Evolutionary conservation across 2,797 vertebrate genomes (phyloP).

Genomic region (Zalophus californianus): DNA sequence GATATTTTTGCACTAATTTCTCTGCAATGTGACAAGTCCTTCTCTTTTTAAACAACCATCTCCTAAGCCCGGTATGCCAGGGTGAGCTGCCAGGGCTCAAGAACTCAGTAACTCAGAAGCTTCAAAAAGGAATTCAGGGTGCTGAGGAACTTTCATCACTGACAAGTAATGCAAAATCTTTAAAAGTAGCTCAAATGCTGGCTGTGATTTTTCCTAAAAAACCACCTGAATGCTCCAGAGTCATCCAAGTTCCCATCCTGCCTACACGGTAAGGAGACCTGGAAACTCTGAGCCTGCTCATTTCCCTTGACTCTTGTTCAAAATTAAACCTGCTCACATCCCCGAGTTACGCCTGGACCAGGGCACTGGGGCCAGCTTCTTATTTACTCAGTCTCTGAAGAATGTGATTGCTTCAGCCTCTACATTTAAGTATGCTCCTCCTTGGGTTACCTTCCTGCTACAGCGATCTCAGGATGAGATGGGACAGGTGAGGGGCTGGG

Average conservation of each 20-base stretch:
- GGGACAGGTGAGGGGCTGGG: not conserved
- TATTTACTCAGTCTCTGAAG: constrained; percentile 42
- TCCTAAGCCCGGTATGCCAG: not conserved
- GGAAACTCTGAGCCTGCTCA: not conserved
- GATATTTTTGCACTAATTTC: not conserved
- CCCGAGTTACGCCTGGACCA: not conserved
- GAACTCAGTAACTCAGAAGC: not conserved
- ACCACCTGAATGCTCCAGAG: not conserved
- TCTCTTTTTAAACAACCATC: not conserved
- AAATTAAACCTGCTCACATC: not conserved
- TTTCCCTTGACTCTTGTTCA: not conserved
- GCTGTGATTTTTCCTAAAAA: not conserved
- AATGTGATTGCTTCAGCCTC: constrained; percentile 57
- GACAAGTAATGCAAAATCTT: not conserved
- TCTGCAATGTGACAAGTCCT: not conserved
- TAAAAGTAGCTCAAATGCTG: not conserved
- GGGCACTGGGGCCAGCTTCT: not conserved
- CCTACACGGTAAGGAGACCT: not conserved
- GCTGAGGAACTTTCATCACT: not conserved
- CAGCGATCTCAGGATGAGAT: constrained; percentile 1
- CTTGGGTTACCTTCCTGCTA: not conserved
- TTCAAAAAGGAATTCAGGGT: not conserved
- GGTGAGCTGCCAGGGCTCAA: not conserved
- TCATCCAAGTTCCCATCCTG: not conserved
- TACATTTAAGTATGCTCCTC: not conserved